phyloP scores from a whole-genome alignment of 1,140 invertebrate species.

The Octopus sinensis region DNA sequence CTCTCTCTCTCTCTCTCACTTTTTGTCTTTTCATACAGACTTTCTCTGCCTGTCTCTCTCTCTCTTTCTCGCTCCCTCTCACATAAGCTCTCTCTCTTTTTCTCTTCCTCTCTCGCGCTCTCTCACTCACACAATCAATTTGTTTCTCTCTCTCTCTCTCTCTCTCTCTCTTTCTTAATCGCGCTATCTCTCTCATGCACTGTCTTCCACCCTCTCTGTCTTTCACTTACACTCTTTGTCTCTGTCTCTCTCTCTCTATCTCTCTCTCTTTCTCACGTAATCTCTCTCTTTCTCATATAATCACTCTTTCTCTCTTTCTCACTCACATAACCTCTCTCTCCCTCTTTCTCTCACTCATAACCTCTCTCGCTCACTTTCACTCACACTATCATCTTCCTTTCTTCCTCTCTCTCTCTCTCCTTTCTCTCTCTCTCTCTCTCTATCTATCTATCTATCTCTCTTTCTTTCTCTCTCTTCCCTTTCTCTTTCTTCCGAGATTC shows the following conservation, averaged over 20 bases:
- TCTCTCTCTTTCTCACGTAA: background rate
- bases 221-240: background rate
- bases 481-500: background rate
- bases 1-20: background rate
- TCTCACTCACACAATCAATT: background rate
- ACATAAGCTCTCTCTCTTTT: background rate
- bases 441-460: background rate
- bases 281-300: background rate
- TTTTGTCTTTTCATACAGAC: background rate
- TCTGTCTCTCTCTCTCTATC: background rate
- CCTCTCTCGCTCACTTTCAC: background rate
- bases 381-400: background rate
- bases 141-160: background rate
- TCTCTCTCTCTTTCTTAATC: background rate
- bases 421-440: background rate
- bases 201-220: background rate
- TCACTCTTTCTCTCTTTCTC: background rate
- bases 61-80: background rate
- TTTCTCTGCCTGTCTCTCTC: background rate
- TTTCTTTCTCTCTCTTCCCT: background rate
- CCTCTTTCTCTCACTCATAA: background rate
- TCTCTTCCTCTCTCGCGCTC: background rate
- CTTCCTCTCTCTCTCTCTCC: background rate
- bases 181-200: background rate
- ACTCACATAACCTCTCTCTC: background rate